A percentile compares a stretch with the other conserved stretches of the same genome.
phyloP scores from a whole-genome alignment of 2,888 invertebrate species.

The Eilema caniola region DNA sequence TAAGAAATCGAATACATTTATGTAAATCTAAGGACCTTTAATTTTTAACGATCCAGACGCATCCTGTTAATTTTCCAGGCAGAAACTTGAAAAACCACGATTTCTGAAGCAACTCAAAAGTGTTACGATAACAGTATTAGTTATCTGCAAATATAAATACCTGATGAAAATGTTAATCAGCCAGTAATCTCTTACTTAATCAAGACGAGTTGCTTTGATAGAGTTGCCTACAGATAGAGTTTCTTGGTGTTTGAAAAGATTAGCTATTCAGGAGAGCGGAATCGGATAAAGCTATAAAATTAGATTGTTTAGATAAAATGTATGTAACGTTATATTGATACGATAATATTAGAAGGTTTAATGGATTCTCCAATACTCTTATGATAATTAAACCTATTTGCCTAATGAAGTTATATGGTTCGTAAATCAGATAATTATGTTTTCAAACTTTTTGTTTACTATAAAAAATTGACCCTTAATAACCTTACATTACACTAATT shows the following conservation, averaged over 20 bases:
- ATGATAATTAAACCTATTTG: not conserved
- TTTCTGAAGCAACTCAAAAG: not conserved
- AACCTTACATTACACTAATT: not conserved
- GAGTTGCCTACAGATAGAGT: not conserved
- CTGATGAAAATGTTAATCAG: not conserved
- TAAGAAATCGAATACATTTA: not conserved
- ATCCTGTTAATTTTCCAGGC: not conserved
- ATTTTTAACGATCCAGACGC: not conserved
- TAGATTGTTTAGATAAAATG: not conserved
- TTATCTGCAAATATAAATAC: not conserved
- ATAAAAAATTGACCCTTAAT: conserved; percentile 1
- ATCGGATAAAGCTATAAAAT: not conserved
- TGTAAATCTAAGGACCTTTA: not conserved
- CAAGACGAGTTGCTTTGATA: not conserved
- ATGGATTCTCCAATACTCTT: conserved; percentile 2
- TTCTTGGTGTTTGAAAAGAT: conserved; percentile 2
- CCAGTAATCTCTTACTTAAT: not conserved
- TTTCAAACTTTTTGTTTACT: not conserved
- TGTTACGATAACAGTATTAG: not conserved
- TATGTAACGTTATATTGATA: conserved; percentile 1
- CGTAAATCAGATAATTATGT: not conserved
- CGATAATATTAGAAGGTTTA: not conserved
- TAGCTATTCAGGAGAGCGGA: not conserved
- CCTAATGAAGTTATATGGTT: not conserved
- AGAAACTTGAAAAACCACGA: not conserved